phyloP scores from a whole-genome alignment of 2,113 vertebrate species.

The Calonectris borealis region DNA sequence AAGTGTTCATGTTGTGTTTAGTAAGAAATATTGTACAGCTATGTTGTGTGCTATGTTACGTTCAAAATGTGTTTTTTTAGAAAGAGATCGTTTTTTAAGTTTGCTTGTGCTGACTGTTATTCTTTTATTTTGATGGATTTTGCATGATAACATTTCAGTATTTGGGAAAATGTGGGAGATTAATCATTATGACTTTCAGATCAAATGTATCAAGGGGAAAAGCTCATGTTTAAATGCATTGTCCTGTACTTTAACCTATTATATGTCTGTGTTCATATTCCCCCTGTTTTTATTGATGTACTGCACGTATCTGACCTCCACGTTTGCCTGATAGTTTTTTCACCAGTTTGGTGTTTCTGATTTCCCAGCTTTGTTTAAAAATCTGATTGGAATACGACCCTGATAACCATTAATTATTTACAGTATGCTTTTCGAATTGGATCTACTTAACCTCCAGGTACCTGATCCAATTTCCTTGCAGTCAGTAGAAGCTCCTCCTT shows the following conservation, averaged over 20 bases:
- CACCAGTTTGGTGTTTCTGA: not conserved
- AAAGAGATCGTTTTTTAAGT: not conserved
- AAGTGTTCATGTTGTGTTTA: not conserved
- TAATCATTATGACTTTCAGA: not conserved
- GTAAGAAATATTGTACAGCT: not conserved
- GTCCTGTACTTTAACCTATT: conserved; percentile 64
- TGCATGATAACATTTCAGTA: conserved; percentile 1
- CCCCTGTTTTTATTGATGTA: not conserved
- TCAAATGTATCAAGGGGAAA: not conserved
- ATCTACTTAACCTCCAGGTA: not conserved
- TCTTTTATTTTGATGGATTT: conserved; percentile 25
- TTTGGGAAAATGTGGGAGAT: not conserved
- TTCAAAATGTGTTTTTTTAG: not conserved
- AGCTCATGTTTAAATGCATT: conserved; percentile 41
- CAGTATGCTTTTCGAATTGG: not conserved
- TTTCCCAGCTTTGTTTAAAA: not conserved
- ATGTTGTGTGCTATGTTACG: not conserved
- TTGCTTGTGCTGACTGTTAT: not conserved
- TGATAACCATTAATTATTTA: not conserved
- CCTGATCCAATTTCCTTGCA: not conserved
- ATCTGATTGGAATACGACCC: not conserved
- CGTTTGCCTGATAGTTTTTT: not conserved
- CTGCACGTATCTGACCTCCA: conserved; percentile 53
- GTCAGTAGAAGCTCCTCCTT: not conserved
- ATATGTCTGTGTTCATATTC: conserved; percentile 45